phyloP scores from a whole-genome alignment of 2,113 vertebrate genomes.

The Pterocles burchelli region DNA sequence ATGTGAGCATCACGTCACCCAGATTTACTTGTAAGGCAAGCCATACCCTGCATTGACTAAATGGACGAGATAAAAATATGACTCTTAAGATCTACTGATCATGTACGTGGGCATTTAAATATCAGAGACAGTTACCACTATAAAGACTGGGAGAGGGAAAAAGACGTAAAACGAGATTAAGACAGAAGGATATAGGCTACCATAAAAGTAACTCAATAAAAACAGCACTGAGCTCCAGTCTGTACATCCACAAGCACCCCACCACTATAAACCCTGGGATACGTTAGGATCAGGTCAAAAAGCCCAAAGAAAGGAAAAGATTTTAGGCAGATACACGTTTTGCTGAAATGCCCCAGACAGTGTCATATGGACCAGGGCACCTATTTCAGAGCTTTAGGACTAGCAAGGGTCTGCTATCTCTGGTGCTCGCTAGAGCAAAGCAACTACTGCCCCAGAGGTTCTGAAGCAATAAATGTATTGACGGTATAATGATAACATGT shows the following conservation, averaged over 20 bases:
- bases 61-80: not conserved
- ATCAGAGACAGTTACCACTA: not conserved
- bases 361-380: not conserved
- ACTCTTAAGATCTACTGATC: constrained; percentile 2
- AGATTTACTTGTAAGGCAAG: not conserved
- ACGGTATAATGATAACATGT: constrained; percentile 37
- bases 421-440: constrained; percentile 14
- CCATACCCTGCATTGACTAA: not conserved
- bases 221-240: not conserved
- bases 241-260: not conserved
- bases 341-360: not conserved
- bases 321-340: not conserved
- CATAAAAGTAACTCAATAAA: constrained; percentile 53
- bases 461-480: constrained; percentile 55
- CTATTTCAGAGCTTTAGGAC: not conserved
- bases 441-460: constrained; percentile 27
- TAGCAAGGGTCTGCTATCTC: not conserved
- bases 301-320: not conserved
- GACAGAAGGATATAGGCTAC: constrained; percentile 10
- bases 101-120: constrained; percentile 33
- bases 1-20: not conserved
- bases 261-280: not conserved
- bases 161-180: constrained; percentile 35
- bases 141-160: not conserved
- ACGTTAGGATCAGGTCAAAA: not conserved